A percentile compares a stretch with the other conserved stretches of the same genome.
phyloP scores from a whole-genome alignment of 2,113 vertebrate species.

The Xenotilapia caudafasciata region DNA sequence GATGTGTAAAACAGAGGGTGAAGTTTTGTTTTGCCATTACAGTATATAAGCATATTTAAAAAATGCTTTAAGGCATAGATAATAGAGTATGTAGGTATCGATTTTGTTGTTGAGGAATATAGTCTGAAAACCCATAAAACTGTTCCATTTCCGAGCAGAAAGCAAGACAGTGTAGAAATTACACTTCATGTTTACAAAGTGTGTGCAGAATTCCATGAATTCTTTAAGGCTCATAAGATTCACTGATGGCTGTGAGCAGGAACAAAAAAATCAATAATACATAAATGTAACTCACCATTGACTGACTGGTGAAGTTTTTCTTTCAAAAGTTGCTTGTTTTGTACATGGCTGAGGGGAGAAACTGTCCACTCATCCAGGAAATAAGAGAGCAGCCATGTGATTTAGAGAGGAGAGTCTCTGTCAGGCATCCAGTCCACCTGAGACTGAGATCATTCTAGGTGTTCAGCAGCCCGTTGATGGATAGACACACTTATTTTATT shows the following conservation, averaged over 20 bases:
- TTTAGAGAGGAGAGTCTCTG: conserved; percentile 39
- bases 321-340: conserved; percentile 49
- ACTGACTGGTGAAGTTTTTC: conserved; percentile 43
- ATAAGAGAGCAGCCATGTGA: conserved; percentile 60
- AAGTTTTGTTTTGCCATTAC: neutral
- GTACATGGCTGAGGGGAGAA: conserved; percentile 36
- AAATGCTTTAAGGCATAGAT: neutral
- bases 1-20: neutral
- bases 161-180: neutral
- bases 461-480: conserved; percentile 52
- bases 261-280: conserved; percentile 39
- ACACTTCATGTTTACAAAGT: neutral
- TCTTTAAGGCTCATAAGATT: conserved; percentile 15
- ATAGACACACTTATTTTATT: conserved; percentile 51
- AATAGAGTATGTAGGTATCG: neutral
- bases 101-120: neutral
- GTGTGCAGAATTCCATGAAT: conserved; percentile 2
- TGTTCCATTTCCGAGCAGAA: neutral
- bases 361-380: conserved; percentile 64
- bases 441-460: conserved; percentile 47
- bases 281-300: conserved; percentile 32
- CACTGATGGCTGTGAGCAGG: neutral
- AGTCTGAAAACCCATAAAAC: neutral
- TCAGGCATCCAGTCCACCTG: conserved; percentile 53
- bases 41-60: neutral